These are phyloP conservation scores for Drosophila stalkeri DNA, from an alignment of 2,888 invertebrate species.

Conservation along the genomic window DNA sequence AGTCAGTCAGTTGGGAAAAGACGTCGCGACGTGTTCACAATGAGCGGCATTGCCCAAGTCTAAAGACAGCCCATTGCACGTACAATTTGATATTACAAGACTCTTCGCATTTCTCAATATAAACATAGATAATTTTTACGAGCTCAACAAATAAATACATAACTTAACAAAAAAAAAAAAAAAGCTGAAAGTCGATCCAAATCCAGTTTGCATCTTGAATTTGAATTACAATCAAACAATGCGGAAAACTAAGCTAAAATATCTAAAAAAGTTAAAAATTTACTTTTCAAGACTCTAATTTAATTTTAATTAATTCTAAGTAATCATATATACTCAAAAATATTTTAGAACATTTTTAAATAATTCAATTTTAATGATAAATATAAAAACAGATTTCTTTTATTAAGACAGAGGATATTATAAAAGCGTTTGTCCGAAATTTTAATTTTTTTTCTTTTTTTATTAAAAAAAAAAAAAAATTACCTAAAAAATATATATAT, in stretches of 20 bases:
- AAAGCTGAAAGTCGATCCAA: background rate
- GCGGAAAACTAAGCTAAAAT: background rate
- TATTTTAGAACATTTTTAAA: no score
- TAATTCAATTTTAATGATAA: no score
- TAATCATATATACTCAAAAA: no score
- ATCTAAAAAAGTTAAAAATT: background rate
- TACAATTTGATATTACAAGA: slow-evolving; percentile 20
- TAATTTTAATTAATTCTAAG: no score
- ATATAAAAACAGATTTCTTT: no score
- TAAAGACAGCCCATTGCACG: slow-evolving; percentile 3
- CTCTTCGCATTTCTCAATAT: slow-evolving; percentile 13
- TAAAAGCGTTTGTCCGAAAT: no score
- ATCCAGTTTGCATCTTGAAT: background rate
- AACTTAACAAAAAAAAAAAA: background rate
- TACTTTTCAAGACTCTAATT: no score
- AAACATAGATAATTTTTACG: slow-evolving; percentile 11
- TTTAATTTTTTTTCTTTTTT: no score
- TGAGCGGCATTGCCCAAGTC: slow-evolving; percentile 15
- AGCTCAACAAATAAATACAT: background rate
- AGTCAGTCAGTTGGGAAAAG: slow-evolving; percentile 13
- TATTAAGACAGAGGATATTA: no score
- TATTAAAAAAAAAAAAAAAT: no score
- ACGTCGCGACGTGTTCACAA: slow-evolving; percentile 13
- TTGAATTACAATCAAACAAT: background rate
- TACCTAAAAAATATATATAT: no score